phyloP scores from a whole-genome alignment of 2,797 vertebrate genomes.

The Coccyzus lansbergi region DNA sequence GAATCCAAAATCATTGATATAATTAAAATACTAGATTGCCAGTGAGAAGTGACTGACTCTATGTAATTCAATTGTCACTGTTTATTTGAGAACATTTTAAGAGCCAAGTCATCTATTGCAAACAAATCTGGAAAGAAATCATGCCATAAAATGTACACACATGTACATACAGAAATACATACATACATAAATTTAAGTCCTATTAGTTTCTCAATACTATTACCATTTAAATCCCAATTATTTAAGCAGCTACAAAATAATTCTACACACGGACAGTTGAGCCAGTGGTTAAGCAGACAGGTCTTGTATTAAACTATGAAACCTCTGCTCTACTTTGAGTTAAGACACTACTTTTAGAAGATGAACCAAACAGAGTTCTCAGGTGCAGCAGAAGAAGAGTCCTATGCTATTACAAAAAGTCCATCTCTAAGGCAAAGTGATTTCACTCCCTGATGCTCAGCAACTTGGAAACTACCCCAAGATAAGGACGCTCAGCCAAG shows the following conservation, averaged over 20 bases:
- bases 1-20: slow-evolving; percentile 16
- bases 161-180: accelerated
- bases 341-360: not conserved
- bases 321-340: not conserved
- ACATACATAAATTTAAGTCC: not conserved
- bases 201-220: not conserved
- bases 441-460: not conserved
- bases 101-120: not conserved
- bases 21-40: slow-evolving; percentile 17
- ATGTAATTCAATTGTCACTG: slow-evolving; percentile 23
- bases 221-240: not conserved
- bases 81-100: slow-evolving; percentile 21
- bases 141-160: not conserved
- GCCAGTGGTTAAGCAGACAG: not conserved
- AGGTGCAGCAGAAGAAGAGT: not conserved
- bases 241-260: not conserved
- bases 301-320: not conserved
- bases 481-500: not conserved
- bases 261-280: not conserved
- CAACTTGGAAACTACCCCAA: not conserved
- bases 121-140: not conserved
- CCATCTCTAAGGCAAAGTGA: not conserved
- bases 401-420: not conserved
- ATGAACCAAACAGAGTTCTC: not conserved
- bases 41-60: slow-evolving; percentile 15